Base-by-base conservation (phyloP, 1,140 invertebrate species). In the Chelonus insularis region DNA sequence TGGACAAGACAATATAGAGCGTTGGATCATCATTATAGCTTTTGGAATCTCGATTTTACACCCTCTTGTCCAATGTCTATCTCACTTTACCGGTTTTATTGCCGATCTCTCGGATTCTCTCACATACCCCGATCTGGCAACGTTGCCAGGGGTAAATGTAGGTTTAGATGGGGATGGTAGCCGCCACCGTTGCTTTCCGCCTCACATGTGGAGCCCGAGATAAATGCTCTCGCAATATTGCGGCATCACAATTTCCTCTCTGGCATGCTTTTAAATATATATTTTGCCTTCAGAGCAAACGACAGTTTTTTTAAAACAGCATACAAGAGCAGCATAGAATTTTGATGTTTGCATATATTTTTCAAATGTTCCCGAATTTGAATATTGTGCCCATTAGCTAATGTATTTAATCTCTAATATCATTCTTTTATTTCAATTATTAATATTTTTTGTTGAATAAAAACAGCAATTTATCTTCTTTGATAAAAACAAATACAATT, bases 211-310 rank as follows among this genome's bases (percentile, higher is more conserved):
- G 23, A 51, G 20, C 50, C 11, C 47, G 57, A 39, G 57, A 60
- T 60, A 60, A 60, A 51, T 60, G 57, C 48, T 51, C 48, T 52
- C 47, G 47, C 48, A 60, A 60, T 60, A 60, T 60, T 60, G 57
- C 57, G 47, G 57, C 57, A 60, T 60, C 47, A 60, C 48, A 60
- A 52, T 60, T 60, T 60, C 48, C 57, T 52, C 48, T 52, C 34
- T 29, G 32, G 32, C 57, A 9, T 34, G 25, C 32, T 48, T 59
- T 59, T 59, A 59, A 50, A 59, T 59, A 50, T 59, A 52, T 52
- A 52, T 52, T 52, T 50, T 50, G 21, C 23, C 32, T 18, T 4
- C 29, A 14, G 25, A 16, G 50, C 50, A 34, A 52, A 52, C 16
- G 50, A 52, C 50, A 16, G 16, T 43, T 16, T 16, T 43, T 43